Percentiles rank a stretch among this genome's conserved stretches.
Conservation (phyloP, 53 echinoderm and acorn worm genomes). For the Pentamera pediparva region DNA sequence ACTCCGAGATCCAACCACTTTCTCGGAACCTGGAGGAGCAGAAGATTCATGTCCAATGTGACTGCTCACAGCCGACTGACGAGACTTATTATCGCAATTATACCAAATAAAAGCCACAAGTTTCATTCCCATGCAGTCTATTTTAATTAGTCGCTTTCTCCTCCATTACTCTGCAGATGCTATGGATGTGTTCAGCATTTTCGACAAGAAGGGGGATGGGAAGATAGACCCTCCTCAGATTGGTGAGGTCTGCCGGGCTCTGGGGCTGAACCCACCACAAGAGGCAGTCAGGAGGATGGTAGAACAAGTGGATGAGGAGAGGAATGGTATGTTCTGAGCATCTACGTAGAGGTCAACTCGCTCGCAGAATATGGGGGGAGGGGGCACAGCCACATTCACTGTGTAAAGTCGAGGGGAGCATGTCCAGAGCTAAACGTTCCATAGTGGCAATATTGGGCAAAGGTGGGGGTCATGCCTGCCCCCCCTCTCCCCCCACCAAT, state of each 20-base stretch:
- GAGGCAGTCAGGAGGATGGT: not conserved
- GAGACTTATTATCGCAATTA: too few relatives aligned
- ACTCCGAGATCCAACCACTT: too few relatives aligned
- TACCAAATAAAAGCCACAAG: too few relatives aligned
- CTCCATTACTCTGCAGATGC: not conserved
- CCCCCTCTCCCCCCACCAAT: too few relatives aligned
- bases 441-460: too few relatives aligned
- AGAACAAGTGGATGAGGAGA: conserved; percentile 12
- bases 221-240: conserved; percentile 28
- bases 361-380: too few relatives aligned
- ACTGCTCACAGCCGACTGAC: too few relatives aligned
- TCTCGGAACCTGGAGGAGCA: too few relatives aligned
- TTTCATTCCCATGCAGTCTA: too few relatives aligned
- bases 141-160: not conserved
- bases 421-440: not conserved
- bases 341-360: too few relatives aligned
- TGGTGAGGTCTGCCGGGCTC: conserved; percentile 28
- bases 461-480: too few relatives aligned
- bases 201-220: conserved; percentile 30
- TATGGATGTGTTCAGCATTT: conserved; percentile 12
- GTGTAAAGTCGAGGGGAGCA: not conserved
- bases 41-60: too few relatives aligned
- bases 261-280: conserved; percentile 22
- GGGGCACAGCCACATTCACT: not conserved
- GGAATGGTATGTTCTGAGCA: conserved; percentile 28